Evolutionary conservation across 2,888 invertebrate species (phyloP).

Genomic region (Tryphoninae sp.): DNA sequence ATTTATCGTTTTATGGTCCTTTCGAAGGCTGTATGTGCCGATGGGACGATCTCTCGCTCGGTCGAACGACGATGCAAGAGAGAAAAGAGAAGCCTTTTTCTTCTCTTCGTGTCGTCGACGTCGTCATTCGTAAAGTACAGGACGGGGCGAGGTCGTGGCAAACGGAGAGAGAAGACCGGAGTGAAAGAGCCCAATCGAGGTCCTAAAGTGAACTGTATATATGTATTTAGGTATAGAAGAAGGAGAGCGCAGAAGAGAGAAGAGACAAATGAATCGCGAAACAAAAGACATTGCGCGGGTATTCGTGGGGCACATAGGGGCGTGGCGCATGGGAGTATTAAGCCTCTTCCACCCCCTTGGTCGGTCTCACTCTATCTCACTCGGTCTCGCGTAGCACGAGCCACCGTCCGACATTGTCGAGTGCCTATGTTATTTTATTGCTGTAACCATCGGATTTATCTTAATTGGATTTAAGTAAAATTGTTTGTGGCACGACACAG

Average conservation of each 20-base stretch:
- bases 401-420: slow-evolving; percentile 68
- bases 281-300: slow-evolving; percentile 76
- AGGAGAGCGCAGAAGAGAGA: slow-evolving; percentile 58
- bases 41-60: slow-evolving; percentile 29
- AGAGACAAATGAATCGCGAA: slow-evolving; percentile 80
- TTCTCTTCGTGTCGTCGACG: slow-evolving; percentile 14
- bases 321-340: slow-evolving; percentile 78
- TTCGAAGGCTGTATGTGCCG: slow-evolving; percentile 66
- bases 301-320: slow-evolving; percentile 69
- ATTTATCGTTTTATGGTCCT: slow-evolving; percentile 78
- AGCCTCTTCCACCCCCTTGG: slow-evolving; percentile 70
- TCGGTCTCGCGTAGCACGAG: slow-evolving; percentile 4
- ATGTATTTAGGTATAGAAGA: slow-evolving; percentile 5
- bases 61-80: slow-evolving; percentile 24
- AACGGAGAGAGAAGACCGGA: slow-evolving; percentile 35
- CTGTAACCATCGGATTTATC: slow-evolving; percentile 75
- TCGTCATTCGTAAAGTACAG: slow-evolving; percentile 25
- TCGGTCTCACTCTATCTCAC: not conserved
- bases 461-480: slow-evolving; percentile 80
- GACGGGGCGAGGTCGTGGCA: slow-evolving; percentile 47
- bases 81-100: slow-evolving; percentile 14
- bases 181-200: slow-evolving; percentile 33
- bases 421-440: slow-evolving; percentile 77
- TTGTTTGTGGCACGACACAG: slow-evolving; percentile 72
- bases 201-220: slow-evolving; percentile 60